phyloP scores from a whole-genome alignment of 53 echinoderm and acorn worm species.

The Luidia sarsii region DNA sequence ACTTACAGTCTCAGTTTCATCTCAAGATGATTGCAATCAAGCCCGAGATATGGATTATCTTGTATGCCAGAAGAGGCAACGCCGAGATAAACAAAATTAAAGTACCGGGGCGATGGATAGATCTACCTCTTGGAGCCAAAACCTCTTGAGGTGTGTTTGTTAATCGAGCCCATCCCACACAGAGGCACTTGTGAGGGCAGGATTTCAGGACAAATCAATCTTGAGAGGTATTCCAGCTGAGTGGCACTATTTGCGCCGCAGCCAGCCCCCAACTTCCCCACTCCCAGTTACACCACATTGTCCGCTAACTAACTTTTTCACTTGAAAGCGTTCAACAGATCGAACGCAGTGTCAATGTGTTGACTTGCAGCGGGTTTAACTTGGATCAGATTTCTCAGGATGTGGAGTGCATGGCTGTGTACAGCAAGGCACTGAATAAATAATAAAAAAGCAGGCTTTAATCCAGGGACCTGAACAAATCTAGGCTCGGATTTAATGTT shows the following conservation, averaged over 20 bases:
- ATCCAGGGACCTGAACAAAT: too few species aligned
- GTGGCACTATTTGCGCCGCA: neutral
- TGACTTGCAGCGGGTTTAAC: too few species aligned
- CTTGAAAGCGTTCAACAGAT: too few species aligned
- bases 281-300: too few species aligned
- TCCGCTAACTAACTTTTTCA: too few species aligned
- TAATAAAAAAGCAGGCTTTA: too few species aligned
- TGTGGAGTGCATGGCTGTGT: too few species aligned
- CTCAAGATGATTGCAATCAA: slow-evolving; percentile 46
- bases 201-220: slow-evolving; percentile 16
- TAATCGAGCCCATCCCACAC: slow-evolving; percentile 36
- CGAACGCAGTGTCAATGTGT: too few species aligned
- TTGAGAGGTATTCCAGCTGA: neutral
- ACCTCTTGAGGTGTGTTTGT: slow-evolving; percentile 31
- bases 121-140: slow-evolving; percentile 32
- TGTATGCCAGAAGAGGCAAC: slow-evolving; percentile 27
- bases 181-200: neutral
- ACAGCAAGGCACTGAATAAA: too few species aligned
- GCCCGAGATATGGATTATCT: slow-evolving; percentile 49
- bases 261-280: too few species aligned
- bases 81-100: slow-evolving; percentile 44
- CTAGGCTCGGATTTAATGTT: too few species aligned
- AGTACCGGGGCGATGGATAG: slow-evolving; percentile 38
- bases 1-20: slow-evolving; percentile 45
- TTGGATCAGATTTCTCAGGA: too few species aligned